These are phyloP conservation scores for Heterochromis multidens DNA, from an alignment of 2,113 vertebrate species.

Conservation along the genomic window DNA sequence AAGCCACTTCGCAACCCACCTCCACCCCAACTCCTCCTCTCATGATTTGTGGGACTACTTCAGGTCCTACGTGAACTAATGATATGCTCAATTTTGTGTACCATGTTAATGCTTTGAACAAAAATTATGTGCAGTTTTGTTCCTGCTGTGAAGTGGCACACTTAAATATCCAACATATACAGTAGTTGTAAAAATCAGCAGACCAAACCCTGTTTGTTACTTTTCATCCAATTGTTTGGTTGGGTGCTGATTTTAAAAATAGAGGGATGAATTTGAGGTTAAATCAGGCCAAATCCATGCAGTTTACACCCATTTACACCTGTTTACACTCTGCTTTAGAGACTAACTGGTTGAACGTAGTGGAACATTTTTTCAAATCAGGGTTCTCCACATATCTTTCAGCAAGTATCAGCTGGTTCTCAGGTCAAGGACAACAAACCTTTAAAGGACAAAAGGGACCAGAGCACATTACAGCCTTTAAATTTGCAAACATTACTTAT, in stretches of 20 bases:
- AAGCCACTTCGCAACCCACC: background rate
- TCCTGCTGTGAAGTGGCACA: background rate
- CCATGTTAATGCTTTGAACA: background rate
- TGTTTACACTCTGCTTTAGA: too few species aligned
- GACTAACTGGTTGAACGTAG: too few species aligned
- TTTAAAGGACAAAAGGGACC: background rate
- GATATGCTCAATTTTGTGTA: accelerated
- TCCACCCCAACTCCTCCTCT: accelerated
- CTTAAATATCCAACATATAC: background rate
- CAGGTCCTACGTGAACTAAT: background rate
- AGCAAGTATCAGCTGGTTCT: background rate
- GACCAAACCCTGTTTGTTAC: background rate
- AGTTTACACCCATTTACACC: background rate
- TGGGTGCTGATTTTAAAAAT: background rate
- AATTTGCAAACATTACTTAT: background rate
- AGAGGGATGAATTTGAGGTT: background rate
- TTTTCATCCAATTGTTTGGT: too few species aligned
- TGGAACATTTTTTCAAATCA: background rate
- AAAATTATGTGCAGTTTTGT: background rate
- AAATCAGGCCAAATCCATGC: background rate
- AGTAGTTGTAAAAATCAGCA: background rate
- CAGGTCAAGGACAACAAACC: background rate
- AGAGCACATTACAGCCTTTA: background rate
- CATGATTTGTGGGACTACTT: background rate
- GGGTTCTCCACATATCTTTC: background rate